Evolutionary conservation across 2,797 vertebrate genomes (phyloP).

Genomic region (Siniperca undulata): DNA sequence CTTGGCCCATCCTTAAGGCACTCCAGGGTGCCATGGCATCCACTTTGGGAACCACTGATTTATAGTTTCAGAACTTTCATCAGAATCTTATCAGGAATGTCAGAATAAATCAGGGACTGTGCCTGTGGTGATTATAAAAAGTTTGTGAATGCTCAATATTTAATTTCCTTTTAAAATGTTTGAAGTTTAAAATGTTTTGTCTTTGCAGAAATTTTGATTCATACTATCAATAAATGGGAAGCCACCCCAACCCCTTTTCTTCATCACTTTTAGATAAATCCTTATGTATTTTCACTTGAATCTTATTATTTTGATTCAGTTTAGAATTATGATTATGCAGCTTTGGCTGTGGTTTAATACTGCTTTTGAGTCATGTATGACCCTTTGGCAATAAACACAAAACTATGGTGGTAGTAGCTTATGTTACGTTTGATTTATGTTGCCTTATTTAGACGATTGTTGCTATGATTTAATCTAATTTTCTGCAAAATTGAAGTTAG

Average conservation of each 20-base stretch:
- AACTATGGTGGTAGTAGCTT: background rate
- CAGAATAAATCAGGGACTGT: background rate
- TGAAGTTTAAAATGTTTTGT: background rate
- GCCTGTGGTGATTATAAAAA: background rate
- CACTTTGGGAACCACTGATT: background rate
- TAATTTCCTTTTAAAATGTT: background rate
- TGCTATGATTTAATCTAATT: background rate
- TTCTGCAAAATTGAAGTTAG: background rate
- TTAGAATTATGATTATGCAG: background rate
- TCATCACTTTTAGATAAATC: background rate
- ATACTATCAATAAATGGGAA: background rate
- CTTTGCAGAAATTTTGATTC: background rate
- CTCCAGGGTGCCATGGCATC: no score
- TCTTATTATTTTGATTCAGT: background rate
- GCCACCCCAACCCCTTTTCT: background rate
- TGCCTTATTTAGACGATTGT: background rate
- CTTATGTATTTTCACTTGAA: background rate
- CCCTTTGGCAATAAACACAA: background rate
- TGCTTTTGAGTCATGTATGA: no score
- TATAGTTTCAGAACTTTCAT: background rate
- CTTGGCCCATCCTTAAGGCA: no score
- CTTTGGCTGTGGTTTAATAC: background rate
- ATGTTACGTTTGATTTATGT: background rate
- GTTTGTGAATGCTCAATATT: background rate
- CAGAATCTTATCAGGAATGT: background rate